A percentile compares a stretch with the other conserved stretches of the same genome.
These are phyloP conservation scores for Phalacrocorax carbo DNA, from an alignment of 2,113 vertebrate genomes.

Conservation along the genomic window DNA sequence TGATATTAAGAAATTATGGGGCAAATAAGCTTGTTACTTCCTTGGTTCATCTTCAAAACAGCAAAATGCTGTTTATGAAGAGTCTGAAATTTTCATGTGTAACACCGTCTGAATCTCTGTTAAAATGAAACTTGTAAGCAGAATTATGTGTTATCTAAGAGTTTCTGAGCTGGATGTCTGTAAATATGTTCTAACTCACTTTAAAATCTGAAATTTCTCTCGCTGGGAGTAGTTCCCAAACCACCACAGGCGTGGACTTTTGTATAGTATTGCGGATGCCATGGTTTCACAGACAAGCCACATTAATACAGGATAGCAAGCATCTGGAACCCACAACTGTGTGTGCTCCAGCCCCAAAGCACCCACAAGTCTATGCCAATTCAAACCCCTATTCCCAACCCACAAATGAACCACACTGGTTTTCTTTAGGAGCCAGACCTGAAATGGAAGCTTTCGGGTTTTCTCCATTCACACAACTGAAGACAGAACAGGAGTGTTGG, in stretches of 20 bases:
- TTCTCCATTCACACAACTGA: slow-evolving; percentile 41
- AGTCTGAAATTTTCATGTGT: neutral
- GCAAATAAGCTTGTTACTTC: neutral
- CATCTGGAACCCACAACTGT: slow-evolving; percentile 77
- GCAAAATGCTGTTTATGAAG: neutral
- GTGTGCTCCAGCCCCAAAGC: slow-evolving; percentile 69
- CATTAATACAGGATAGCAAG: slow-evolving; percentile 76
- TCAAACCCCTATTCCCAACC: slow-evolving; percentile 68
- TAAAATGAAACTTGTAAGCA: neutral
- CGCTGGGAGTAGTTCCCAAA: slow-evolving; percentile 59
- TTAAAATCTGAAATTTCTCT: slow-evolving; percentile 49
- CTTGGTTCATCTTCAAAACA: neutral
- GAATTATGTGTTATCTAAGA: neutral
- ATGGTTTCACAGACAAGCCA: slow-evolving; percentile 78
- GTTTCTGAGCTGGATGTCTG: neutral
- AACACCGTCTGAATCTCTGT: neutral
- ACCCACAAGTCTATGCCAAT: slow-evolving; percentile 72
- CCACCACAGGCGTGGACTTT: slow-evolving; percentile 67
- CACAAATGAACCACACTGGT: slow-evolving; percentile 74
- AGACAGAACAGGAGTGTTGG: neutral
- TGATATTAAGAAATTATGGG: neutral
- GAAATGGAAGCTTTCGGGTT: slow-evolving; percentile 64
- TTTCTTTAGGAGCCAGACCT: slow-evolving; percentile 72
- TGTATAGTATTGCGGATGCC: slow-evolving; percentile 69
- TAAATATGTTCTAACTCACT: slow-evolving; percentile 39